phyloP scores from a whole-genome alignment of 1,140 invertebrate species.

The Drosophila sp. region DNA sequence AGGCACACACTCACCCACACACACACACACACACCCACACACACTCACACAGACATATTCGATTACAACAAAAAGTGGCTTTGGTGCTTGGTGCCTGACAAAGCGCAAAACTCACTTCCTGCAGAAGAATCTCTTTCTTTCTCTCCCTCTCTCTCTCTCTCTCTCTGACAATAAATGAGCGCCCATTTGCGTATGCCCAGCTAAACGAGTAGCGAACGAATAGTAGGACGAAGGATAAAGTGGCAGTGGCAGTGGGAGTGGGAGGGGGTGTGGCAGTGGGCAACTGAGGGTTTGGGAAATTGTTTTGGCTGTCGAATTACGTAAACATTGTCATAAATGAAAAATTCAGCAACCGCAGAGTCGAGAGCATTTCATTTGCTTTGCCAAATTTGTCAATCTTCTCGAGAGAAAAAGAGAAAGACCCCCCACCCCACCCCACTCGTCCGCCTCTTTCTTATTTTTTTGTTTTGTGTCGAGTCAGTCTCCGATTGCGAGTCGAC shows the following conservation, averaged over 20 bases:
- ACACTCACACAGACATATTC: conserved; percentile 24
- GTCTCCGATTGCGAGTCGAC: neutral
- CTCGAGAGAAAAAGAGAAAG: conserved; percentile 14
- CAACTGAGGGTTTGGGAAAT: conserved; percentile 46
- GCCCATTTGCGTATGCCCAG: conserved; percentile 61
- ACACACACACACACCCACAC: conserved; percentile 3
- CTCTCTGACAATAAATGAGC: conserved; percentile 63
- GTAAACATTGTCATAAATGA: conserved; percentile 81
- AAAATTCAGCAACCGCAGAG: conserved; percentile 62
- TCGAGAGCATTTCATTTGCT: conserved; percentile 64
- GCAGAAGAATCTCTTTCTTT: conserved; percentile 4
- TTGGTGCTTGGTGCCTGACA: conserved; percentile 33
- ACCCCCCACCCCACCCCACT: too few relatives aligned
- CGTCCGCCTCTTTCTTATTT: conserved; percentile 22
- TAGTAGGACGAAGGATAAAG: neutral
- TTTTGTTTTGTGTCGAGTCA: conserved; percentile 11
- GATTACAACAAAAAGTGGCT: conserved; percentile 38
- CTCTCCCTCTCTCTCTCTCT: too few relatives aligned
- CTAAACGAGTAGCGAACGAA: conserved; percentile 6
- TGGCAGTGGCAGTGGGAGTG: neutral
- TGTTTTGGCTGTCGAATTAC: conserved; percentile 79
- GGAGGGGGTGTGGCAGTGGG: neutral
- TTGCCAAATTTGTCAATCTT: conserved; percentile 75
- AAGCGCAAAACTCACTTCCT: conserved; percentile 19
- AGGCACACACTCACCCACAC: conserved; percentile 2